These are phyloP conservation scores for Anagyrus pseudococci DNA, from an alignment of 2,888 invertebrate genomes.

Conservation along the genomic window DNA sequence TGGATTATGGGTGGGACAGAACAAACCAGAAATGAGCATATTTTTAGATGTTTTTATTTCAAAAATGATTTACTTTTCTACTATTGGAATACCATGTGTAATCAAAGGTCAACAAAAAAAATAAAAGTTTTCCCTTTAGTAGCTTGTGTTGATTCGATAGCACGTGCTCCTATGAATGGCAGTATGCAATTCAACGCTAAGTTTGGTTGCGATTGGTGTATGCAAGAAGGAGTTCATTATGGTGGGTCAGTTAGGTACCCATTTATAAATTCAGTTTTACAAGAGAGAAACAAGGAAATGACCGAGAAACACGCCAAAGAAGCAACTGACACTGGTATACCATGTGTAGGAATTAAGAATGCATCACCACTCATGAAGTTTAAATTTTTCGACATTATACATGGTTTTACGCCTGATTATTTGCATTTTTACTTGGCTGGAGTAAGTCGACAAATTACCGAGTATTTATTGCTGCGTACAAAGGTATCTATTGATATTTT, in stretches of 20 bases:
- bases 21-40: slow-evolving; percentile 6
- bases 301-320: neutral
- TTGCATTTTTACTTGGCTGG: slow-evolving; percentile 31
- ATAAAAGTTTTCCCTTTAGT: slow-evolving; percentile 7
- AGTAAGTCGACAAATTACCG: slow-evolving; percentile 18
- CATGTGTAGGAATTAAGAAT: neutral
- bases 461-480: neutral
- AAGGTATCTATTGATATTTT: neutral
- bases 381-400: slow-evolving; percentile 30
- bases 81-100: neutral
- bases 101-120: neutral
- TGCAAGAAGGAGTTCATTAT: neutral
- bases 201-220: slow-evolving; percentile 16
- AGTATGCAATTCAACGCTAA: slow-evolving; percentile 13
- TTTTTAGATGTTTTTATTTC: slow-evolving; percentile 9
- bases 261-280: neutral
- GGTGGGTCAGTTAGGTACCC: neutral
- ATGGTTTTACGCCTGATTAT: slow-evolving; percentile 28
- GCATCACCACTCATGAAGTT: slow-evolving; percentile 20
- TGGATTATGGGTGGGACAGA: neutral
- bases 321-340: neutral
- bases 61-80: neutral
- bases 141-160: slow-evolving; percentile 1
- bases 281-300: neutral
- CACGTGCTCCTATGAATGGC: slow-evolving; percentile 8